Percentiles rank a stretch among this genome's conserved stretches.
These are phyloP conservation scores for Heteromurus nitidus DNA, from an alignment of 2,888 invertebrate species.

Conservation along the genomic window DNA sequence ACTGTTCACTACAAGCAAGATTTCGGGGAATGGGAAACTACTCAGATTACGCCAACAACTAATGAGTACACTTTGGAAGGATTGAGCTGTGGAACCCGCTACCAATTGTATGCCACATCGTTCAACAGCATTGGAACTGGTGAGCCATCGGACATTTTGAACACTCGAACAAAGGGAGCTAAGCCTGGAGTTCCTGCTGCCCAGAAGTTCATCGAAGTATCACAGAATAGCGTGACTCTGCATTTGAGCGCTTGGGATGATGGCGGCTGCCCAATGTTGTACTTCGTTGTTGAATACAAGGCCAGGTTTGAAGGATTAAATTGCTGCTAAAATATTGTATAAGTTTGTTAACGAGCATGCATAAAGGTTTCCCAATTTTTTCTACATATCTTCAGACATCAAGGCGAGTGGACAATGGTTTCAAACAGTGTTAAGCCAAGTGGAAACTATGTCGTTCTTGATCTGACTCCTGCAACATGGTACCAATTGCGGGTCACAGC, in stretches of 20 bases:
- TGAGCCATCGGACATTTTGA: conserved; percentile 90
- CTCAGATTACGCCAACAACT: conserved; percentile 80
- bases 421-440: conserved; percentile 94
- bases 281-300: conserved; percentile 96
- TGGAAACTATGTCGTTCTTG: conserved; percentile 89
- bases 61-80: conserved; percentile 89
- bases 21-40: conserved; percentile 94
- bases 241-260: conserved; percentile 93
- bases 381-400: conserved; percentile 76
- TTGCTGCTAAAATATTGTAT: neutral
- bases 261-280: conserved; percentile 95
- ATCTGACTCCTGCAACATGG: conserved; percentile 93
- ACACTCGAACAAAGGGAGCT: conserved; percentile 92
- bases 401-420: conserved; percentile 94
- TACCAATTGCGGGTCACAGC: conserved; percentile 76
- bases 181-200: conserved; percentile 95
- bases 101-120: conserved; percentile 94
- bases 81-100: conserved; percentile 93
- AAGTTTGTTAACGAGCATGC: no score
- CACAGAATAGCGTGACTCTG: conserved; percentile 93
- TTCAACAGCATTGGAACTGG: conserved; percentile 96
- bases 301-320: conserved; percentile 82
- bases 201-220: conserved; percentile 91
- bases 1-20: conserved; percentile 95
- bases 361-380: no score